Evolutionary conservation across 2,797 vertebrate genomes (phyloP), one percentile per base, ranked within the genome.

Genomic region (Pipistrellus pipistrellus): DNA sequence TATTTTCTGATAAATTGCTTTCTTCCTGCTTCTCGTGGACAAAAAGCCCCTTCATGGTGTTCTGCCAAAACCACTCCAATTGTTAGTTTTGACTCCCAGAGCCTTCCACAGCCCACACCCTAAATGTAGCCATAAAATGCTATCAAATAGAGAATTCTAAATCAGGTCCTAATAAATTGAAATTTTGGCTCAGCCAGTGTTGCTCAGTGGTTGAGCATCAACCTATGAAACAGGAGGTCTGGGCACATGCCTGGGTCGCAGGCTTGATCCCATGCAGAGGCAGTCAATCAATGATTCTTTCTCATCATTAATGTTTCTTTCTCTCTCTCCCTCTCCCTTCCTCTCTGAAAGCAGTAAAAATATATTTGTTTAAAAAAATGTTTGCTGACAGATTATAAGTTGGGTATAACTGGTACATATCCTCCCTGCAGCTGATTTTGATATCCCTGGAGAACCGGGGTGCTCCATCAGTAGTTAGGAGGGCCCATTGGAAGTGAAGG

Each of bases 1-100:
- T 41, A 46, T 30, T 71, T 41, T 25, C 35, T 35, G 21, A 57
- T 21, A 21, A 8, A 1, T 14, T 38, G 18, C 48, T 64, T 46
- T 85, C 44, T 38, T 59, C 14, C 8, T 8, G 2, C 8, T 64
- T 3, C 4, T 48, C 55, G 44, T 44, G 57, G 12, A 53, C 20
- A 8, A 30, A 35, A 68, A 71, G 8, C 25, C 51, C 32, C 27
- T 35, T 3, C 6, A 0, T 0, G 0, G 5, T 48, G 1, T 38
- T 59, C 62, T 94, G 11, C 4, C 72, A 27, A 8, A 55, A 25
- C n/a, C 8, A 11, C n/a, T n/a, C 23, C 10, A 35, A 13, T 17
- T 9, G n/a, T 59, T 25, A 21, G 10, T 4, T 32, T 32, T 32
- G 69, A 18, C 41, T 83, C 69, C 85, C 73, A 78, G 27, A 57